Evolutionary conservation across 2,113 vertebrate species (phyloP).

Genomic region (Nicator chloris): DNA sequence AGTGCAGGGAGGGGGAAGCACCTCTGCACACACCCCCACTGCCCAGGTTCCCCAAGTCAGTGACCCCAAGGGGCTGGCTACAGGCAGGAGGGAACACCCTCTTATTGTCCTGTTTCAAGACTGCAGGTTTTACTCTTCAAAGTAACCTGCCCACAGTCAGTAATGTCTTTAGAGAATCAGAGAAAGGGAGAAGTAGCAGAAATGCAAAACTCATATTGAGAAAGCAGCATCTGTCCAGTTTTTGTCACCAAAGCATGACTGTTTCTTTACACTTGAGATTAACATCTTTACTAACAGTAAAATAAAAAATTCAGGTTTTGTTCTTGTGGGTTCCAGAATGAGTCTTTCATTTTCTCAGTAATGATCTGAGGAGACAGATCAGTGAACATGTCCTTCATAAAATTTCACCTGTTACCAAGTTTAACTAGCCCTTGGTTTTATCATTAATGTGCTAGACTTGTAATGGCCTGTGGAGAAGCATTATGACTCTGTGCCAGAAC

Average conservation of each 20-base stretch:
- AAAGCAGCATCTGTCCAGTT: not conserved
- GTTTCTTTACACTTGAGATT: not conserved
- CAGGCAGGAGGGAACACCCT: not conserved
- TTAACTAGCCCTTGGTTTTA: not conserved
- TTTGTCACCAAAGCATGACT: not conserved
- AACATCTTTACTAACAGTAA: not conserved
- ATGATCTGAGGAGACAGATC: not conserved
- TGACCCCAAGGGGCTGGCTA: not conserved
- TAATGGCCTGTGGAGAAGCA: not conserved
- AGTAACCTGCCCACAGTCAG: not conserved
- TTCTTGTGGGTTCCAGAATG: not conserved
- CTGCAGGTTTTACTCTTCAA: not conserved
- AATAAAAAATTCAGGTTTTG: not conserved
- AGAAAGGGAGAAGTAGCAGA: not conserved
- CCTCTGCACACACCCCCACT: accelerated
- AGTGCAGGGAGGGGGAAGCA: not conserved
- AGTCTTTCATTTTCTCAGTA: not conserved
- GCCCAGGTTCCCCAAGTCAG: not conserved
- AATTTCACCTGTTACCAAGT: not conserved
- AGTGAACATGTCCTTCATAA: not conserved
- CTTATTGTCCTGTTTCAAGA: not conserved
- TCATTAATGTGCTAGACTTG: not conserved
- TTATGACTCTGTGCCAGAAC: not conserved
- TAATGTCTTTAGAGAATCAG: not conserved
- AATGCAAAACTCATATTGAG: not conserved